Conservation (phyloP, 2,797 vertebrate species). For the Peromyscus attwateri region DNA sequence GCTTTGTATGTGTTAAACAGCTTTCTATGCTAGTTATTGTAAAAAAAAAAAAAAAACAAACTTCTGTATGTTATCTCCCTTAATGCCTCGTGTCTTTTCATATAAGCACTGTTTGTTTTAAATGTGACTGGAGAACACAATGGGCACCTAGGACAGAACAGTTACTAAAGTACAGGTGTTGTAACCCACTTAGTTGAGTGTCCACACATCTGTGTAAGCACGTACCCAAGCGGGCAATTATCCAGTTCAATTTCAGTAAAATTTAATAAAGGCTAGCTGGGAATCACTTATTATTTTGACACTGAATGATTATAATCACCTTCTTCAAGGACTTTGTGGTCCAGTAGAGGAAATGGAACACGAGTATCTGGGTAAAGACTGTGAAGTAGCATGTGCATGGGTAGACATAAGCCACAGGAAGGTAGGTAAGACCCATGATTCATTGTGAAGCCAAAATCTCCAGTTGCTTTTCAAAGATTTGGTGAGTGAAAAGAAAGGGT, state of each 20-base stretch:
- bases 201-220: not conserved
- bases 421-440: not conserved
- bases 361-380: not conserved
- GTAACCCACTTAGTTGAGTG: not conserved
- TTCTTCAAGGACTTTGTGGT: not conserved
- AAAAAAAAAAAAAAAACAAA: no score
- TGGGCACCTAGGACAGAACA: not conserved
- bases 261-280: not conserved
- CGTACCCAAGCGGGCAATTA: not conserved
- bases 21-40: not conserved
- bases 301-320: not conserved
- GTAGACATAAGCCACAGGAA: not conserved
- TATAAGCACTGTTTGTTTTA: not conserved
- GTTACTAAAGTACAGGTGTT: not conserved
- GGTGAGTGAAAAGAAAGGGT: not conserved
- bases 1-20: not conserved
- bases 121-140: no score
- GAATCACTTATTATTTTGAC: not conserved
- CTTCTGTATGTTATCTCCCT: rapidly evolving
- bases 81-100: not conserved
- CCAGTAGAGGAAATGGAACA: not conserved
- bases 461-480: constrained; percentile 9
- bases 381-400: no score
- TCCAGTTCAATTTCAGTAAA: constrained; percentile 14
- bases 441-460: not conserved